These are phyloP conservation scores for Corapipo altera DNA, from an alignment of 2,113 vertebrate genomes.

Conservation along the genomic window DNA sequence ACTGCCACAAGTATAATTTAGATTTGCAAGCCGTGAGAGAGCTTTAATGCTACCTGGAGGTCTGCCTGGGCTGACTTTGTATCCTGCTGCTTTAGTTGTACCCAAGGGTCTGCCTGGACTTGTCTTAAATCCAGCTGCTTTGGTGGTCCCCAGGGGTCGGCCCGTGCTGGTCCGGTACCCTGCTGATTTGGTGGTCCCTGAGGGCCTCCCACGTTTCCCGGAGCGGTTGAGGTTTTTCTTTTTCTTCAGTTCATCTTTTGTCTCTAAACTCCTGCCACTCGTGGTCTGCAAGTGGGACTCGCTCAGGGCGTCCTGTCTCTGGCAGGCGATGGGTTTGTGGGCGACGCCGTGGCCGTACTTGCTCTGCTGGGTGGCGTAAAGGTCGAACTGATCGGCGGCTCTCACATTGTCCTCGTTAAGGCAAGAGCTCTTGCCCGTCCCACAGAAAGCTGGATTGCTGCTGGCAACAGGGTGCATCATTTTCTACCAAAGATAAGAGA, in stretches of 20 bases:
- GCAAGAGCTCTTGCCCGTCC: slow-evolving; percentile 89
- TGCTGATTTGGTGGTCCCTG: slow-evolving; percentile 95
- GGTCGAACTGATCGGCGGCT: slow-evolving; percentile 87
- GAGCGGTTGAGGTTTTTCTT: slow-evolving; percentile 91
- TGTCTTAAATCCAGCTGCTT: slow-evolving; percentile 98
- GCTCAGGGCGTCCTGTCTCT: slow-evolving; percentile 83
- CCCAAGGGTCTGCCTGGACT: slow-evolving; percentile 96
- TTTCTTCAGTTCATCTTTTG: slow-evolving; percentile 89
- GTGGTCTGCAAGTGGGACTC: slow-evolving; percentile 78
- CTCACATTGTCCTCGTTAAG: slow-evolving; percentile 88
- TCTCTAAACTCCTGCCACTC: slow-evolving; percentile 79
- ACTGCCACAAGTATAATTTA: slow-evolving; percentile 87
- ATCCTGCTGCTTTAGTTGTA: slow-evolving; percentile 96
- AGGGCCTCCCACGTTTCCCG: slow-evolving; percentile 90
- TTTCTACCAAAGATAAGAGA: slow-evolving; percentile 78
- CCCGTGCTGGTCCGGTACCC: slow-evolving; percentile 99
- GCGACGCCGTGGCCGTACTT: slow-evolving; percentile 84
- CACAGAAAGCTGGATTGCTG: slow-evolving; percentile 88
- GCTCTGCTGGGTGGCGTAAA: slow-evolving; percentile 87
- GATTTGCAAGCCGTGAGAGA: slow-evolving; percentile 92
- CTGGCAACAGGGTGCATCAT: slow-evolving; percentile 96
- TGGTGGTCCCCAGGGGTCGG: slow-evolving; percentile 94
- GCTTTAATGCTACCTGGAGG: slow-evolving; percentile 98
- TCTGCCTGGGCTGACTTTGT: slow-evolving; percentile 97
- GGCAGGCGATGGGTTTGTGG: slow-evolving; percentile 90